Evolutionary conservation across 2,888 invertebrate species (phyloP).

Genomic region (Alentia gelatinosa): DNA sequence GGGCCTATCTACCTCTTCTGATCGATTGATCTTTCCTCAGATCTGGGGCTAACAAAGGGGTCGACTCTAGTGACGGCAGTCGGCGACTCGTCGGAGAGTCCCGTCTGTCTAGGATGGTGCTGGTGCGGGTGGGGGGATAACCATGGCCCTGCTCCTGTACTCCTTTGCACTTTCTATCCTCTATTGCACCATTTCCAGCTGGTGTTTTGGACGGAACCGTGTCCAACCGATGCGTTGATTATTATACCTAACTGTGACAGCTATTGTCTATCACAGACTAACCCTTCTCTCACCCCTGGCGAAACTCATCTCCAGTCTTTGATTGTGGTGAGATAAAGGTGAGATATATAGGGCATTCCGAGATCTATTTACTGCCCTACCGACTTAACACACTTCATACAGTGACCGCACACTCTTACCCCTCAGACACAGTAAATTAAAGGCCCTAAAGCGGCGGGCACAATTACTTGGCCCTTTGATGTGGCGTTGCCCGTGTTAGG

Average conservation of each 20-base stretch:
- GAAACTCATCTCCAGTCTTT: neutral
- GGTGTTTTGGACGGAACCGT: no score
- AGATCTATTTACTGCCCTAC: neutral
- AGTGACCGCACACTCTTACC: neutral
- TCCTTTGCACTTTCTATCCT: neutral
- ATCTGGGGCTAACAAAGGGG: neutral
- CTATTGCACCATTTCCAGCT: no score
- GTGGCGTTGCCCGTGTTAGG: neutral
- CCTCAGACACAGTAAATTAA: conserved; percentile 24
- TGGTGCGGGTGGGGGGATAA: no score
- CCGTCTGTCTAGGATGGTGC: no score
- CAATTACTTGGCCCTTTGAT: neutral
- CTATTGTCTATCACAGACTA: no score
- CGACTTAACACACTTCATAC: neutral
- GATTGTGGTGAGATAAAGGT: conserved; percentile 2
- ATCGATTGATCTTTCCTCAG: conserved; percentile 39
- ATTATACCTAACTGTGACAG: no score
- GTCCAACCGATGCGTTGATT: no score
- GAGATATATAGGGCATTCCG: neutral
- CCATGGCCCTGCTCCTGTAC: no score
- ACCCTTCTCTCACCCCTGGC: neutral
- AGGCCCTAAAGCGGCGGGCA: conserved; percentile 12
- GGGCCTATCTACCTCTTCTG: neutral
- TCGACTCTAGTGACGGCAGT: neutral
- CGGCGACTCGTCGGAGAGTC: neutral